These are phyloP conservation scores for Nymphalis urticae DNA, from an alignment of 2,888 invertebrate species.

Conservation along the genomic window DNA sequence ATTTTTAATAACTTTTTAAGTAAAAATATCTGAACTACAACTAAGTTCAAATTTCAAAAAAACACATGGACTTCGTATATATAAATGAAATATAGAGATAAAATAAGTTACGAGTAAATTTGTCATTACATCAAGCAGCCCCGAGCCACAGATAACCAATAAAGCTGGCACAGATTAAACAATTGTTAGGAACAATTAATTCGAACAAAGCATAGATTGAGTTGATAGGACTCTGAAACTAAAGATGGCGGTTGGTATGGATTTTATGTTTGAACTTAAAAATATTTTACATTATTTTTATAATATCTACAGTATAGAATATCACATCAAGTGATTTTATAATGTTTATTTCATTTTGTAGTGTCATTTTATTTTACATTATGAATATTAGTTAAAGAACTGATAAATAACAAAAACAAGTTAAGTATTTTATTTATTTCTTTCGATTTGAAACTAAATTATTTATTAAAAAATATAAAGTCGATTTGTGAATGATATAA, in stretches of 20 bases:
- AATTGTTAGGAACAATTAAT: slow-evolving; percentile 36
- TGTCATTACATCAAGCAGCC: slow-evolving; percentile 10
- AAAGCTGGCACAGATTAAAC: slow-evolving; percentile 29
- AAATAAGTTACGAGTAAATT: not conserved
- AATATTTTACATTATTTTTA: too few relatives aligned
- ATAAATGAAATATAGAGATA: not conserved
- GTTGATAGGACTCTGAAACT: slow-evolving; percentile 19
- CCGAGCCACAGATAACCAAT: slow-evolving; percentile 32
- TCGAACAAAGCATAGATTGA: slow-evolving; percentile 30
- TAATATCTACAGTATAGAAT: not conserved
- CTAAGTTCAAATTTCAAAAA: not conserved
- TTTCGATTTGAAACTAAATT: not conserved
- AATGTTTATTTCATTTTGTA: too few relatives aligned
- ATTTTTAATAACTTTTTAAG: too few relatives aligned
- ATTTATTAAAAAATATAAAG: slow-evolving; percentile 12
- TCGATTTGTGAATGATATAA: slow-evolving; percentile 15
- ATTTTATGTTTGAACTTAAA: slow-evolving; percentile 17
- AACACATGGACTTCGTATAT: not conserved
- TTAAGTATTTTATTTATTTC: too few relatives aligned
- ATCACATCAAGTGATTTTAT: not conserved
- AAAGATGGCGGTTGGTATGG: slow-evolving; percentile 21
- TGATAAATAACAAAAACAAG: too few relatives aligned
- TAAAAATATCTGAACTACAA: not conserved
- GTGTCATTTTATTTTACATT: too few relatives aligned
- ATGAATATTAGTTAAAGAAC: too few relatives aligned